phyloP scores from a whole-genome alignment of 1,140 invertebrate species.

The Homalodisca vitripennis region DNA sequence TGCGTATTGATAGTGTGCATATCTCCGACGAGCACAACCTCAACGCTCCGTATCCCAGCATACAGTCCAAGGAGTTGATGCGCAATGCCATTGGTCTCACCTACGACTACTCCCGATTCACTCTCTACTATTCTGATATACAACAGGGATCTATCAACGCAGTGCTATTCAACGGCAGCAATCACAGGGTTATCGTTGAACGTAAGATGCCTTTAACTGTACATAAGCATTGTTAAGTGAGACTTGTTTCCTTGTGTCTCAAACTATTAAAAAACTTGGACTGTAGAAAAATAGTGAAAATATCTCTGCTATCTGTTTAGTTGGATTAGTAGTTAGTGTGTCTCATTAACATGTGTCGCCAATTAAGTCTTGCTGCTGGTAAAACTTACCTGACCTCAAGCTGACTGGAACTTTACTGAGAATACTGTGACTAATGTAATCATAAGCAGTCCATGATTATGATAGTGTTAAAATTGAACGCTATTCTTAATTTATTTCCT shows the following conservation, averaged over 20 bases:
- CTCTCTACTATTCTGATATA: slow-evolving; percentile 86
- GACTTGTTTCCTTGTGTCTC: slow-evolving; percentile 1
- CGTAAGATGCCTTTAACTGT: slow-evolving; percentile 53
- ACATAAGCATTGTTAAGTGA: neutral
- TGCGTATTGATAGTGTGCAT: slow-evolving; percentile 73
- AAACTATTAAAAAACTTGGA: neutral
- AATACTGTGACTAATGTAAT: too few species aligned
- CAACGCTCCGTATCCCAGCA: slow-evolving; percentile 73
- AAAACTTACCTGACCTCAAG: too few species aligned
- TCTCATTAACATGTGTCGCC: too few species aligned
- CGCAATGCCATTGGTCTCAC: slow-evolving; percentile 82
- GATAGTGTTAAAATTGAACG: too few species aligned
- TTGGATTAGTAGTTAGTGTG: too few species aligned
- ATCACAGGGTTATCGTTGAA: slow-evolving; percentile 66
- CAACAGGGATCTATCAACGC: slow-evolving; percentile 78
- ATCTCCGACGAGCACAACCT: slow-evolving; percentile 62
- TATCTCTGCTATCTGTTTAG: too few species aligned
- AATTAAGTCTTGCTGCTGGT: too few species aligned
- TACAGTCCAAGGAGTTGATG: slow-evolving; percentile 68
- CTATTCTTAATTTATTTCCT: too few species aligned
- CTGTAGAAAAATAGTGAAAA: too few species aligned
- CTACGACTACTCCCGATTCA: slow-evolving; percentile 68
- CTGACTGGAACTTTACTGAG: too few species aligned
- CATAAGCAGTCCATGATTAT: too few species aligned
- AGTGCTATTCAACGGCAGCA: slow-evolving; percentile 79